Conservation (phyloP, 2,888 invertebrate genomes). For the Gari tellinella region DNA sequence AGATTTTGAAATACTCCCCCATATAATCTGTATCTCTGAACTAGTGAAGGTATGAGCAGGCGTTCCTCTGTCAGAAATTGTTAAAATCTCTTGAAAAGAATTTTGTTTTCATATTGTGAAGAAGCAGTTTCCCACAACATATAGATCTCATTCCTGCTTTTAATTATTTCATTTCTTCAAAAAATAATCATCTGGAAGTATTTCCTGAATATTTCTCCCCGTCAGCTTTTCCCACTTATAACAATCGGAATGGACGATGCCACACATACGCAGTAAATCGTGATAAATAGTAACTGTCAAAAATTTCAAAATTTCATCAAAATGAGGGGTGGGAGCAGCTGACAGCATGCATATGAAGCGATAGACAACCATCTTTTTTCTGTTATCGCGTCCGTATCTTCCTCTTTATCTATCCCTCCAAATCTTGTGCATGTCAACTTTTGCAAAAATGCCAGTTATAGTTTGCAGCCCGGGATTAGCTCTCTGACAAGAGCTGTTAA, state of each 20-base stretch:
- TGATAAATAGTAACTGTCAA: slow-evolving; percentile 53
- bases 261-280: slow-evolving; percentile 41
- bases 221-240: slow-evolving; percentile 1
- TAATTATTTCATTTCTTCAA: too few relatives aligned
- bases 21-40: too few relatives aligned
- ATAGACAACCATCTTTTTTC: slow-evolving; percentile 46
- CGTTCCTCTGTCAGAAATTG: too few relatives aligned
- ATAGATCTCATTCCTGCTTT: too few relatives aligned
- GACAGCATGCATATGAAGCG: slow-evolving; percentile 34
- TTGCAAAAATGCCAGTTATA: slow-evolving; percentile 61
- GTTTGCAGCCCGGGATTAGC: slow-evolving; percentile 36
- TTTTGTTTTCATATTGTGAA: too few relatives aligned
- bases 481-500: slow-evolving; percentile 41
- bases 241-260: slow-evolving; percentile 48
- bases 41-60: too few relatives aligned
- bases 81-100: too few relatives aligned
- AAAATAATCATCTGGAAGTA: too few relatives aligned
- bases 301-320: slow-evolving; percentile 58
- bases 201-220: too few relatives aligned
- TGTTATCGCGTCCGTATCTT: slow-evolving; percentile 56
- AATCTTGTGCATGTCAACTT: slow-evolving; percentile 57
- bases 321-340: slow-evolving; percentile 47
- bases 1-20: too few relatives aligned
- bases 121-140: too few relatives aligned
- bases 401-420: slow-evolving; percentile 37